Base-by-base conservation (phyloP, 2,113 vertebrate genomes). In the Amblyornis subalaris region DNA sequence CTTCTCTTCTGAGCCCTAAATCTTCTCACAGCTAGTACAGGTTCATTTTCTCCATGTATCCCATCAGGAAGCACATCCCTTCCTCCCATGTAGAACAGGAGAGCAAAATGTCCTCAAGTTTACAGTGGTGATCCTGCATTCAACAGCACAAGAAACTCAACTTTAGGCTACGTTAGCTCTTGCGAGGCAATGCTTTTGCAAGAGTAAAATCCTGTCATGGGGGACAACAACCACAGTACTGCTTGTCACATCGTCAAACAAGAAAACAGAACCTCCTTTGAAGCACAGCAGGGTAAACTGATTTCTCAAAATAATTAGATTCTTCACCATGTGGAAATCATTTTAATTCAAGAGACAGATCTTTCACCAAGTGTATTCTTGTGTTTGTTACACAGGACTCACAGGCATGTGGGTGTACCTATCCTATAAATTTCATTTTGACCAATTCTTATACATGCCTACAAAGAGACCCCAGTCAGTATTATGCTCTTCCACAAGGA, bases 321-420 rank as follows among this genome's bases (percentile, higher is more conserved):
- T 83, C 28, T 74, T 81, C 55, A n/a, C 28, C 7, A 47, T 15
- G 47, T 24, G 29, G 18, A 85, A 93, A 51, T 4, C 4, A 70
- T 33, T 87, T 86, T 50, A 77, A 66, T 73, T 79, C 31, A 76
- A 60, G n/a, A 42, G 9, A 76, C 12, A 53, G 33, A 9, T 90
- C 29, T 66, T 85, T 69, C 23, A 65, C 36, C 40, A 57, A 35
- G 9, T 9, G 3, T n/a, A 35, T 65, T 81, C 31, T 71, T 75
- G 25, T 8, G 3, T 18, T 58, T 75, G 22, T 64, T 78, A 44
- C 44, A 64, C 26, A 6, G 45, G 55, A 77, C 42, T 47, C 29
- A 20, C 1, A 17, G 72, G 18, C 4, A 1, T 2, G 0, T 6
- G 21, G 40, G 9, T 2, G 0, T 12, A 45, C 19, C 33, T 79